phyloP scores from a whole-genome alignment of 2,797 vertebrate species.

The Falco rusticolus region DNA sequence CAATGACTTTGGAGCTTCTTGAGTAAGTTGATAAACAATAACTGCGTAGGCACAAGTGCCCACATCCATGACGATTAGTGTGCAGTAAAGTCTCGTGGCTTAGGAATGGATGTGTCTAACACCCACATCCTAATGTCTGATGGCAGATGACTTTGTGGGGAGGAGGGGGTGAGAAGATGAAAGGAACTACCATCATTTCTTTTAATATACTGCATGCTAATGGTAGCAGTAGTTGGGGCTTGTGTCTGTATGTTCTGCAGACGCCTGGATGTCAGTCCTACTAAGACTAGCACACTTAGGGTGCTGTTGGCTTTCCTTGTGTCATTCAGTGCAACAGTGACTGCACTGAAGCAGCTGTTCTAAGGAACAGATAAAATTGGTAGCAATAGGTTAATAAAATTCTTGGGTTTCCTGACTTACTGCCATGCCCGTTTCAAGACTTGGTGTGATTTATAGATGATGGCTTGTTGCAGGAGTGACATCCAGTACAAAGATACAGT shows the following conservation, averaged over 20 bases:
- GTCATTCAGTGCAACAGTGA: not conserved
- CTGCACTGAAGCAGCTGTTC: not conserved
- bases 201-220: not conserved
- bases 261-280: not conserved
- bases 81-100: not conserved
- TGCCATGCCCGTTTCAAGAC: not conserved
- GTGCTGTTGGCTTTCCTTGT: not conserved
- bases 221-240: not conserved
- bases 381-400: not conserved
- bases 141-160: not conserved
- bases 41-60: not conserved
- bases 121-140: not conserved
- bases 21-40: constrained; percentile 81
- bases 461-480: not conserved
- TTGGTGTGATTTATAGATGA: not conserved
- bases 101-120: not conserved
- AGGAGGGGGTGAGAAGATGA: not conserved
- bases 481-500: not conserved
- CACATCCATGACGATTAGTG: not conserved
- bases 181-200: not conserved
- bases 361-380: not conserved
- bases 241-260: not conserved
- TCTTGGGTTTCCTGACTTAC: not conserved
- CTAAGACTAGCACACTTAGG: not conserved
- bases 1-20: constrained; percentile 94